phyloP scores from a whole-genome alignment of 37 sponge, comb jelly and placozoan genomes.

The Diacarnus erythraeanus region DNA sequence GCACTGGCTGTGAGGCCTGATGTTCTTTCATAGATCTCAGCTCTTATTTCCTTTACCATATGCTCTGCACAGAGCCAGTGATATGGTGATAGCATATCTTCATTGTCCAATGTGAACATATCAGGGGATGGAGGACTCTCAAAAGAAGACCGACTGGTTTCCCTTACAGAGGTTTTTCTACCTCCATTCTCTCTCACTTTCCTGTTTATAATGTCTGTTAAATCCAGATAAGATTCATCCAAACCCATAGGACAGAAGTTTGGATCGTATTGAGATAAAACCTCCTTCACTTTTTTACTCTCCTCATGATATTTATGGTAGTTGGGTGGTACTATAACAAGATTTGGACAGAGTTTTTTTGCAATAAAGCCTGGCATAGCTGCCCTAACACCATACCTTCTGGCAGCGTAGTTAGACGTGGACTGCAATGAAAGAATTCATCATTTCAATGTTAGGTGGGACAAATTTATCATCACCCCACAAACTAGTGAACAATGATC shows the following conservation, averaged over 20 bases:
- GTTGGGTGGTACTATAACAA: constrained; percentile 79
- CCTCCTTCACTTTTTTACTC: constrained; percentile 64
- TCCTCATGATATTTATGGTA: constrained; percentile 77
- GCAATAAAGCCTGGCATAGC: constrained; percentile 99
- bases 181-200: background rate
- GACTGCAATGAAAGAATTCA: constrained; percentile 34
- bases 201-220: constrained; percentile 66
- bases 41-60: constrained; percentile 80
- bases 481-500: too few species aligned
- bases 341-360: constrained; percentile 88
- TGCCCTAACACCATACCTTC: constrained; percentile 91
- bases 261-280: constrained; percentile 83
- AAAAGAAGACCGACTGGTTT: background rate
- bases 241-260: constrained; percentile 77
- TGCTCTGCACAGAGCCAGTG: constrained; percentile 58
- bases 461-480: too few species aligned
- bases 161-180: background rate
- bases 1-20: constrained; percentile 95
- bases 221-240: constrained; percentile 86
- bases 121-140: background rate
- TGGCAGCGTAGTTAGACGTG: constrained; percentile 95
- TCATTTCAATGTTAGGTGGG: too few species aligned
- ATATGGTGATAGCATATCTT: background rate
- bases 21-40: constrained; percentile 41
- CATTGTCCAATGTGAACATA: background rate